Conservation (phyloP, 1,140 invertebrate species). For the Hydropsyche tenuis region DNA sequence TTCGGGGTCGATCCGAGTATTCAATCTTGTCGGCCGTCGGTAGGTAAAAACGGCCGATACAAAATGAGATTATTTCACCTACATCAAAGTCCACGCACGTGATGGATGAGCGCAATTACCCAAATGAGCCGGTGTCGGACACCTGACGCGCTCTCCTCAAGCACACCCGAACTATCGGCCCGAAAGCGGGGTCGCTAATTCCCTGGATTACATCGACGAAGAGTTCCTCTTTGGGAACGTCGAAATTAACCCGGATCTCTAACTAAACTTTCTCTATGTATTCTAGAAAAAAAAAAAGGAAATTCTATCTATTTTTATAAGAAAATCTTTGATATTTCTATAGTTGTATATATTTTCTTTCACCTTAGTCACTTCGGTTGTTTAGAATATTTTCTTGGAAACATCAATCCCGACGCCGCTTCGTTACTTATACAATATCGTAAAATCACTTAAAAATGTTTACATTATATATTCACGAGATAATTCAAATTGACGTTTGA, state of each 20-base stretch:
- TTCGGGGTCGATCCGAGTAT: constrained; percentile 42
- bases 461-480: constrained; percentile 28
- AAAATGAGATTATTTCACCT: constrained; percentile 51
- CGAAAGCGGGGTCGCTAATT: constrained; percentile 22
- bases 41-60: constrained; percentile 50
- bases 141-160: constrained; percentile 40
- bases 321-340: too few relatives aligned
- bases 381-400: too few relatives aligned
- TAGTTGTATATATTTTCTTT: too few relatives aligned
- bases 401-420: too few relatives aligned
- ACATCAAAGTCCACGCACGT: constrained; percentile 48
- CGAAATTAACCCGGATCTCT: neutral
- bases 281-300: too few relatives aligned
- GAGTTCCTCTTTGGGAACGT: neutral
- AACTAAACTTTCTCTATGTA: too few relatives aligned
- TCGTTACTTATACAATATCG: too few relatives aligned
- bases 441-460: constrained; percentile 29
- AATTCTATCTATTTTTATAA: too few relatives aligned
- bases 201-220: neutral
- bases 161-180: constrained; percentile 21
- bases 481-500: constrained; percentile 28
- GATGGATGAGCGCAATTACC: constrained; percentile 50
- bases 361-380: too few relatives aligned
- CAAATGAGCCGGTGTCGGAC: constrained; percentile 48
- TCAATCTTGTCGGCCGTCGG: constrained; percentile 43